Evolutionary conservation across 2,113 vertebrate species (phyloP), one percentile per base, ranked within the genome.

Genomic region (Pelecanus crispus): DNA sequence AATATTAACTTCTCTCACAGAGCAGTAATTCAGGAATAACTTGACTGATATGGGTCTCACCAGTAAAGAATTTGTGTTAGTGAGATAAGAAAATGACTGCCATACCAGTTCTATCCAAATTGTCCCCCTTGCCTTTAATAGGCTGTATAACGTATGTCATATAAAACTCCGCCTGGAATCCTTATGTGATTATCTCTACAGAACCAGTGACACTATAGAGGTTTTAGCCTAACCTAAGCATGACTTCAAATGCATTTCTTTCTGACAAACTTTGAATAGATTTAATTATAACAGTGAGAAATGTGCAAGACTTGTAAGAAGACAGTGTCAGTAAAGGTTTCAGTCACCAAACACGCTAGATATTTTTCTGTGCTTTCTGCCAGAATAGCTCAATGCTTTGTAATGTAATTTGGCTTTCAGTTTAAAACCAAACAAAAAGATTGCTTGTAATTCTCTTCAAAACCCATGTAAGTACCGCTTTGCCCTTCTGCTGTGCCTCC

Each of bases 371-470:
- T 83, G 59, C 45, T 86, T 90, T 81, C 72, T 94, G 42, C 55
- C 42, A 89, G 77, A 84, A 72, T 38, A 92, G 8, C 59, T 88
- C 44, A 88, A 55, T 84, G 13, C 38, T 94, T 78, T 72, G 79
- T 53, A 88, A 21, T 29, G 19, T 66, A 55, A 59, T 90, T 70
- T 73, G 86, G 36, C 80, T 92, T 95, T 70, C 47, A 52, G 55
- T 88, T 95, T 70, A 86, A 95, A 95, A 38, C 58, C 18, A 86
- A 93, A 74, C 40, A 81, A 55, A 66, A 92, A 83, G n/a, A 31
- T 74, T 66, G 36, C 68, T 91, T 81, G 55, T 38, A 92, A 62
- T 89, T 78, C 72, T 55, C 40, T 82, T 92, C 73, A 94, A 91
- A 91, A 47, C n/a, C n/a, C 75, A 24, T 61, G 17, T 72, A 92